Evolutionary conservation across 2,113 vertebrate genomes (phyloP).

Genomic region (Archocentrus centrarchus): DNA sequence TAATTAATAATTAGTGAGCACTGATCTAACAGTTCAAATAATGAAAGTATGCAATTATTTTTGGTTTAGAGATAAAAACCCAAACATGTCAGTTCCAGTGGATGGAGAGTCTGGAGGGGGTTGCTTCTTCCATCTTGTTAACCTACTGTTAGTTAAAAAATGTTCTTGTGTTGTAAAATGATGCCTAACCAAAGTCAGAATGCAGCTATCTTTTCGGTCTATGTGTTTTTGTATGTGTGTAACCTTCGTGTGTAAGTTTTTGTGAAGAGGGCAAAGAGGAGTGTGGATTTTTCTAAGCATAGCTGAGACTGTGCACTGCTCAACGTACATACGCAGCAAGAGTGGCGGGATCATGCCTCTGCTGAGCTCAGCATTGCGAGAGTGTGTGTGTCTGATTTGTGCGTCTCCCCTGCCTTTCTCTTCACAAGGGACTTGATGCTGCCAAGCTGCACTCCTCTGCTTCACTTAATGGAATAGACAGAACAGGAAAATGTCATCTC

Average conservation of each 20-base stretch:
- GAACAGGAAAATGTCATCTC: conserved; percentile 63
- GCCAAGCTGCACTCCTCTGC: conserved; percentile 63
- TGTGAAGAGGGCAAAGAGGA: conserved; percentile 10
- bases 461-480: conserved; percentile 70
- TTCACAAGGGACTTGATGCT: conserved; percentile 40
- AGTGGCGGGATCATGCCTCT: conserved; percentile 48
- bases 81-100: not conserved
- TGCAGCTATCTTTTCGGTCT: not conserved
- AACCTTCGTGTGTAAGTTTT: not conserved
- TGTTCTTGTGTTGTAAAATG: not conserved
- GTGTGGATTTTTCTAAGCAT: conserved; percentile 13
- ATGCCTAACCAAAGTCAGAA: conserved; percentile 32
- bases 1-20: not conserved
- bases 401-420: conserved; percentile 40
- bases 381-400: conserved; percentile 47
- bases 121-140: not conserved
- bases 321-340: conserved; percentile 28
- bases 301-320: conserved; percentile 2
- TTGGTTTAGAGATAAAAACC: not conserved
- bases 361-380: conserved; percentile 71
- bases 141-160: not conserved
- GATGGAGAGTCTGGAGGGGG: not conserved
- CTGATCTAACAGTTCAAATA: not conserved
- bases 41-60: not conserved
- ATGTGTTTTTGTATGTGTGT: not conserved